A percentile compares a stretch with the other conserved stretches of the same genome.
Conservation (phyloP, 2,797 vertebrate genomes). For the Pantherophis alleghaniensis region DNA sequence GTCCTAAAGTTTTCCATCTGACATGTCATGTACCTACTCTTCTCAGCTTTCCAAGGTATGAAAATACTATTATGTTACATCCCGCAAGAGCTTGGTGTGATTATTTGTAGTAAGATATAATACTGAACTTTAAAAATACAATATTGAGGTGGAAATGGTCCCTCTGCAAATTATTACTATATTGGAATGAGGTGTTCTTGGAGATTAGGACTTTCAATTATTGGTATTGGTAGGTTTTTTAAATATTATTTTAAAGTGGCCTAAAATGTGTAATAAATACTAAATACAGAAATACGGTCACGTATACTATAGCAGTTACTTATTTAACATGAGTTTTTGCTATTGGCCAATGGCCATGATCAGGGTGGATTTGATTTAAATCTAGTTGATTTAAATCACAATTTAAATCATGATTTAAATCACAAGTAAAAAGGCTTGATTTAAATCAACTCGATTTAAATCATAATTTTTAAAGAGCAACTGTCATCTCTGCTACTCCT, state of each 20-base stretch:
- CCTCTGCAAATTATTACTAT: background rate
- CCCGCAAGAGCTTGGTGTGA: background rate
- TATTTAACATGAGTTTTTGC: background rate
- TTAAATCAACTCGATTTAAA: too few species aligned
- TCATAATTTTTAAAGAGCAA: too few species aligned
- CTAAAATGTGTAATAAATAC: background rate
- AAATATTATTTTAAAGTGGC: background rate
- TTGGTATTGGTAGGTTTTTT: background rate
- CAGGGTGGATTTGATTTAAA: too few species aligned
- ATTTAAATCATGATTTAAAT: too few species aligned
- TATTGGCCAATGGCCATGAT: background rate
- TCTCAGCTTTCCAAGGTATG: constrained; percentile 86
- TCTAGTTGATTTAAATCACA: too few species aligned
- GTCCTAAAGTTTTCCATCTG: constrained; percentile 98
- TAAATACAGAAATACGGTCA: background rate
- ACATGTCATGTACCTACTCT: constrained; percentile 96
- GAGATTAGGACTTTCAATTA: background rate
- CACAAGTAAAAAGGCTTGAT: too few species aligned
- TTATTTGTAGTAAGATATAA: background rate
- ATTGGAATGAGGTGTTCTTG: background rate
- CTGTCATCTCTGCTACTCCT: too few species aligned
- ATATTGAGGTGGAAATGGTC: background rate
- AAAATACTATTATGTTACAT: background rate
- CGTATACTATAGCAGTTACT: background rate
- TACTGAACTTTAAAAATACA: background rate